These are phyloP conservation scores for Zosterops pallidus DNA, from an alignment of 2,113 vertebrate genomes.

Conservation along the genomic window DNA sequence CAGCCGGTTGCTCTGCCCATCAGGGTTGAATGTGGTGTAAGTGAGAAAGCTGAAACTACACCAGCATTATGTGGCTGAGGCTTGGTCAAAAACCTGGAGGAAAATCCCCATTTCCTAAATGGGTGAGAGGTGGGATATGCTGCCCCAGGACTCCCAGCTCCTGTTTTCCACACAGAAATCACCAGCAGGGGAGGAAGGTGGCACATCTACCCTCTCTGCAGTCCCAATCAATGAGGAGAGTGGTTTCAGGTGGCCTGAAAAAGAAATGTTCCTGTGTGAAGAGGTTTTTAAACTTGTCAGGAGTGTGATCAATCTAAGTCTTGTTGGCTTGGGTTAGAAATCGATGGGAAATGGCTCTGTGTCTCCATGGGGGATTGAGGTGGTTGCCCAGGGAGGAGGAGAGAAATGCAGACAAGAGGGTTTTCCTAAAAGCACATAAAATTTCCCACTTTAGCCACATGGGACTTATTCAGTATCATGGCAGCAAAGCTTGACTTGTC, in stretches of 20 bases:
- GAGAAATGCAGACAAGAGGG: background rate
- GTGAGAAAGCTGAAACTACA: background rate
- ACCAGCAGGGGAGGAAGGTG: accelerated
- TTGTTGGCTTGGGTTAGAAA: background rate
- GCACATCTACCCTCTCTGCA: background rate
- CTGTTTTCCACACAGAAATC: accelerated
- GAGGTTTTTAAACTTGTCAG: background rate
- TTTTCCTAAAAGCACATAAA: background rate
- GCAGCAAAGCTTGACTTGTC: background rate
- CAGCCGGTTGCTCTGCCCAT: background rate
- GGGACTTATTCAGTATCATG: background rate
- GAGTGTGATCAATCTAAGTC: background rate
- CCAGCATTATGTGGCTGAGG: background rate
- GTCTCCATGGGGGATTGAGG: background rate
- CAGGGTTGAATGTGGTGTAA: background rate
- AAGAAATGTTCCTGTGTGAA: background rate
- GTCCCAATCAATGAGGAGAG: background rate
- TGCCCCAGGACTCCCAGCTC: background rate
- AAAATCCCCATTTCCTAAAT: background rate
- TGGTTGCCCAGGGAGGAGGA: background rate
- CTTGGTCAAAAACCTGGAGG: background rate
- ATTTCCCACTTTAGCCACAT: background rate
- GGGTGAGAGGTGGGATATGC: background rate
- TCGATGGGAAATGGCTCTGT: accelerated
- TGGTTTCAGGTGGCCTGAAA: background rate